phyloP scores from a whole-genome alignment of 2,888 invertebrate genomes.

The Papilio demoleus region DNA sequence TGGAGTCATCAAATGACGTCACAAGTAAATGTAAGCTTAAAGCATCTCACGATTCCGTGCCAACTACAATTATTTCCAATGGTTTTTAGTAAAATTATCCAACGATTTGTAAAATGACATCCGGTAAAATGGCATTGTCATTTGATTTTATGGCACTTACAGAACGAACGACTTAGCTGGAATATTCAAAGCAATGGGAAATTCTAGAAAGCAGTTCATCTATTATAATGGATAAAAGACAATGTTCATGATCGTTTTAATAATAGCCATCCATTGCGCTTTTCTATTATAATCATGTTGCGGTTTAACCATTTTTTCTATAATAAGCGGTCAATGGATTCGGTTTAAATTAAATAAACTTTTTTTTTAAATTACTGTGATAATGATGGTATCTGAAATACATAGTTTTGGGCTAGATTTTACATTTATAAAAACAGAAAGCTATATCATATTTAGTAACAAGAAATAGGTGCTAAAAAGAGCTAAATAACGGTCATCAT shows the following conservation, averaged over 20 bases:
- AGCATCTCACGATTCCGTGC: slow-evolving; percentile 15
- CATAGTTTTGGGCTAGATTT: no score
- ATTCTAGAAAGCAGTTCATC: slow-evolving; percentile 25
- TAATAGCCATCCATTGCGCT: slow-evolving; percentile 8
- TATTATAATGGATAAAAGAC: slow-evolving; percentile 18
- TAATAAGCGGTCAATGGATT: background rate
- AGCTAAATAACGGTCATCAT: no score
- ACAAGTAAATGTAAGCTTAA: background rate
- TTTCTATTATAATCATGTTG: slow-evolving; percentile 10
- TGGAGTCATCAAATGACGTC: no score
- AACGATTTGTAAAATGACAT: slow-evolving; percentile 16
- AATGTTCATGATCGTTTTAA: slow-evolving; percentile 12
- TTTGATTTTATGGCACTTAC: slow-evolving; percentile 35
- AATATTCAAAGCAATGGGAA: slow-evolving; percentile 21
- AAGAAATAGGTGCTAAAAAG: no score
- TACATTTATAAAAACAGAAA: no score
- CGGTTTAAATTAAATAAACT: background rate
- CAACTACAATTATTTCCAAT: slow-evolving; percentile 16
- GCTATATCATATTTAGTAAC: no score
- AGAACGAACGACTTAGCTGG: slow-evolving; percentile 9
- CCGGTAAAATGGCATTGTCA: slow-evolving; percentile 36
- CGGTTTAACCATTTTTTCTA: background rate
- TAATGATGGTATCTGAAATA: no score
- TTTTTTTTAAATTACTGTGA: background rate
- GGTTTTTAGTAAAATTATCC: slow-evolving; percentile 19